Base-by-base conservation (phyloP, 2,113 vertebrate genomes). In the Pelecanoides urinatrix region DNA sequence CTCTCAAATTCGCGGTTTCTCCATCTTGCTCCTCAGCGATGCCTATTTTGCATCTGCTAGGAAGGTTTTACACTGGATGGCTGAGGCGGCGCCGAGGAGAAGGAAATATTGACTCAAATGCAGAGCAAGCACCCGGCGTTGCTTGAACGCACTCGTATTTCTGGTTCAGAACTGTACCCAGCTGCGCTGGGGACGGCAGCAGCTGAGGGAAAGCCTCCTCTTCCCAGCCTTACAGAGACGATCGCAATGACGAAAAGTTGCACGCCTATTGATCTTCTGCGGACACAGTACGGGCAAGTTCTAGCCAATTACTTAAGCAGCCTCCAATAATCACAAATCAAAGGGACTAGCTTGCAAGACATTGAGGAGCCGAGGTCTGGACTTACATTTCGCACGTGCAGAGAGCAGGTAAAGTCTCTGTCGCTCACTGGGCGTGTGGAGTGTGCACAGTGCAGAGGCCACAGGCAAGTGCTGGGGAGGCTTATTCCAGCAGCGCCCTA, bases 371-470 rank as follows among this genome's bases (percentile, higher is more conserved):
- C 62, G 72, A 89, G 90, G 38, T 75, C 30, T 61, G 90, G 80
- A 94, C 94, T 96, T 92, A 86, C 83, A 85, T 94, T 87, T 94
- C 81, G 61, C 82, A 72, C 88, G 85, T 42, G 67, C 92, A 96
- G 70, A 76, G 92, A 89, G 93, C 92, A 83, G 72, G 93, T 88
- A 95, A 96, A 89, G 92, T 79, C 71, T 53, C 86, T 93, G 92
- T 74, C 71, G 86, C 94, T 89, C 85, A 53, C 94, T n/a, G 94
- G 93, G 92, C 84, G 92, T 68, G 87, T 36, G 79, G 94, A 95
- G 96, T 9, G 80, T 84, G 92, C 90, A 81, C 88, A 88, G 94
- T 5, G 90, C 73, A 93, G 78, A 97, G 96, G 96, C 95, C 96
- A 91, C 63, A 50, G 84, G 73, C 80, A 18, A 92, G 91, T 21